Conservation (phyloP, 64 coral and sea anemone genomes). For the Exaiptasia diaphana region DNA sequence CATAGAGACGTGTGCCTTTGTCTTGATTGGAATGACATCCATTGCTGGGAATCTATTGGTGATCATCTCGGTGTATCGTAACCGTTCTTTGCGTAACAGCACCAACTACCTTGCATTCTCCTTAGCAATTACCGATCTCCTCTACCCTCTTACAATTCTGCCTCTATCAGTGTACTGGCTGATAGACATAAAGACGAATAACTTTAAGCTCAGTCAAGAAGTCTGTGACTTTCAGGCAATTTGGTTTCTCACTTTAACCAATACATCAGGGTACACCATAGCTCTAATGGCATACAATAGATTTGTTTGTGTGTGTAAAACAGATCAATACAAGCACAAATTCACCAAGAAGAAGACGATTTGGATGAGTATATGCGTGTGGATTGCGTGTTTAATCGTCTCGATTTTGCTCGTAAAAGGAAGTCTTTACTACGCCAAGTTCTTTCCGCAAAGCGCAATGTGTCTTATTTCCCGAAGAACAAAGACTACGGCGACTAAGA, state of each 20-base stretch:
- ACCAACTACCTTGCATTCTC: background rate
- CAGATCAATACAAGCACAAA: background rate
- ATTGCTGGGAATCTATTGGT: background rate
- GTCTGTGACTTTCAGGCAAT: constrained; percentile 9
- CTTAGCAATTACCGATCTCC: background rate
- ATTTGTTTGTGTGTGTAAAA: background rate
- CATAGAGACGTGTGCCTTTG: background rate
- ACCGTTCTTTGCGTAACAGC: background rate
- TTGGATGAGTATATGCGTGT: background rate
- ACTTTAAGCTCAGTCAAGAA: background rate
- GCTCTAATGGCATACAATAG: background rate
- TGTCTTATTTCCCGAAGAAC: background rate
- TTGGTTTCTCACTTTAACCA: background rate
- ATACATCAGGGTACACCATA: background rate
- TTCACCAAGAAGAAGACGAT: background rate
- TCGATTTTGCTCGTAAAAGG: background rate
- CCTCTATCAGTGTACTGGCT: background rate
- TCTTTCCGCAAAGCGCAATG: background rate
- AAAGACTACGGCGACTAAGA: background rate
- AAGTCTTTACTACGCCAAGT: background rate
- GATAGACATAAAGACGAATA: background rate
- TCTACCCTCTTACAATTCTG: background rate
- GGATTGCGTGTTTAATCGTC: background rate
- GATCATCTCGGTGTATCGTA: background rate
- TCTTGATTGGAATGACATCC: background rate